Conservation (phyloP, 2,888 invertebrate species). For the Allophyes oxyacanthae region DNA sequence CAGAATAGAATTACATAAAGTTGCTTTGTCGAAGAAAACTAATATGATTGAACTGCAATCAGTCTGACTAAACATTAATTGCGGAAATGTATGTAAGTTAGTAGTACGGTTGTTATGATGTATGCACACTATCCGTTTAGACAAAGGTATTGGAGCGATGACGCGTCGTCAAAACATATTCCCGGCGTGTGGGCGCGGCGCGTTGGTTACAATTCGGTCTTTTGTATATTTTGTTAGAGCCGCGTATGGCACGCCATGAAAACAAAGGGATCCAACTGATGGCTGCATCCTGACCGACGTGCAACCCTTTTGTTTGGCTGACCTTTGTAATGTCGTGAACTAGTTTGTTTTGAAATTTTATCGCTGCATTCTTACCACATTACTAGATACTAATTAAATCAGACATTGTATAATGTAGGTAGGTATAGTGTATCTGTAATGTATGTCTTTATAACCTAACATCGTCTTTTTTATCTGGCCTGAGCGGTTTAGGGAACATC, state of each 20-base stretch:
- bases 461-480: too few species aligned
- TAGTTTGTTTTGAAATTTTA: slow-evolving; percentile 15
- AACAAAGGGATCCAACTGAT: slow-evolving; percentile 79
- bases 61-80: slow-evolving; percentile 20
- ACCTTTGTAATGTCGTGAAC: slow-evolving; percentile 32
- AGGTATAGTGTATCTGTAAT: too few species aligned
- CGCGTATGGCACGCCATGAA: slow-evolving; percentile 73
- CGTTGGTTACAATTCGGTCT: slow-evolving; percentile 80
- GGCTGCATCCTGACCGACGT: slow-evolving; percentile 73
- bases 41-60: slow-evolving; percentile 10
- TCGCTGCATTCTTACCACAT: not conserved
- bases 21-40: slow-evolving; percentile 3
- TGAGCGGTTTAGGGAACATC: too few species aligned
- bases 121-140: slow-evolving; percentile 40
- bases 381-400: too few species aligned
- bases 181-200: slow-evolving; percentile 77
- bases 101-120: slow-evolving; percentile 34
- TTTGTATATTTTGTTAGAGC: slow-evolving; percentile 84
- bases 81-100: slow-evolving; percentile 34
- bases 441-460: too few species aligned
- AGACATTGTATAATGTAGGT: too few species aligned
- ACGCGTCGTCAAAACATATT: slow-evolving; percentile 72
- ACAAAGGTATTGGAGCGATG: slow-evolving; percentile 57
- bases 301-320: slow-evolving; percentile 64
- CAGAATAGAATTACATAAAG: not conserved